Base-by-base conservation (phyloP, 2,797 vertebrate genomes). In the Parotocinclus haroldoi region DNA sequence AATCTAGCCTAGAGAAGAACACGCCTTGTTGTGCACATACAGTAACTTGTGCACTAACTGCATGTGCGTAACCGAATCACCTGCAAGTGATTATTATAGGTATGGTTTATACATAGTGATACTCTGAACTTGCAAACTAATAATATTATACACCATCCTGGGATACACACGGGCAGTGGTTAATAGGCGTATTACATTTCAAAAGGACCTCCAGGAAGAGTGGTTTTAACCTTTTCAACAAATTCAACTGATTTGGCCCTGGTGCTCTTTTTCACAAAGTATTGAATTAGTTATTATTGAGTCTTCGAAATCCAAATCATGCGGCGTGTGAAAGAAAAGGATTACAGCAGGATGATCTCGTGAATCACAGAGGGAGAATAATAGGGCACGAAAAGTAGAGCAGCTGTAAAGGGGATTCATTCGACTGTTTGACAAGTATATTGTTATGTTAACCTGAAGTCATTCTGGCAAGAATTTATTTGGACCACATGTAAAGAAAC, bases 221-320 rank as follows among this genome's bases (percentile, higher is more conserved):
- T 42, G 42, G 6, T 18, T 11, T 49, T 37, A 42, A 12, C 50
- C 58, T 58, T 53, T 45, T 38, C 48, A 63, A 40, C 68, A 44
- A 63, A 63, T 58, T 64, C 37, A 5, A 27, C 27, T 5, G 2
- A 53, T 58, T 58, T 64, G 9, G 50, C 14, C 54, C 40, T 37
- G 19, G n/a, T 9, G 61, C 4, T 14, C 37, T 52, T 52, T 58
- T 46, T 69, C 18, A 52, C 53, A 58, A 39, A 38, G 37, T 16
- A 46, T 39, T 58, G 4, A 59, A 59, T 70, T 70, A 58, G 39
- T 12, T 57, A 19, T 27, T 17, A 18, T 11, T 50, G 36, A 17
- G 44, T 50, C 7, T 7, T 44, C 48, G 18, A 48, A 62, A 17
- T 44, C 42, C 49, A 61, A 45, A 57, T 46, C 27, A 16, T 17